Evolutionary conservation across 2,113 vertebrate species (phyloP), one percentile per base, ranked within the genome.

Genomic region (Lanius ludovicianus): DNA sequence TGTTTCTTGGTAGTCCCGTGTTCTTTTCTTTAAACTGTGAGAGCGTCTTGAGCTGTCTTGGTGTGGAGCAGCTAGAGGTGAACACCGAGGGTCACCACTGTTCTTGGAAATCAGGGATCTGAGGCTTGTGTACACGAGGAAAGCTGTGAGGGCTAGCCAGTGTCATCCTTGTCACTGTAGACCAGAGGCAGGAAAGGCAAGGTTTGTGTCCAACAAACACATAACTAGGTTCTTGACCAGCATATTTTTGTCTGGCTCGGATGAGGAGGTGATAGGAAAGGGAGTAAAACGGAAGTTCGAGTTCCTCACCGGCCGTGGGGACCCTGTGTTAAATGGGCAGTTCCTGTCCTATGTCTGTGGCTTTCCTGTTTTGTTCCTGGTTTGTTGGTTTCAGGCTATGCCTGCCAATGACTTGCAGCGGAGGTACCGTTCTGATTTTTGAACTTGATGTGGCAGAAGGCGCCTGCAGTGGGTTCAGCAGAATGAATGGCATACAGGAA

Each of bases 71-170:
- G 56, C 60, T 14, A 39, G 24, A 67, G 59, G n/a, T 3, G 8
- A 62, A 25, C 2, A 9, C 6, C 0, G 0, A 35, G 63, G 14
- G 22, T 78, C 6, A 18, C 20, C 2, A 1, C 3, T 0, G 1
- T 3, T 8, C 30, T 52, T 88, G 1, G 0, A 4, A 56, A 44
- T 56, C 4, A 0, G 16, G 19, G 47, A 13, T 17, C 9, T 19
- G 46, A 53, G 57, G 30, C 49, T 93, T 1, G 0, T 1, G 13
- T n/a, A 24, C 13, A 0, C 0, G 2, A 46, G 41, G 47, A 44
- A 37, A 31, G n/a, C 41, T 22, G 7, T 1, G 16, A 47, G 18
- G 44, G 33, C 31, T 39, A 28, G 60, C 1, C 5, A 33, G 11
- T 1, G 0, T 27, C 19, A 22, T 71, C 15, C 16, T 87, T 4